phyloP scores from a whole-genome alignment of 2,113 vertebrate species.

The Mixornis gularis region DNA sequence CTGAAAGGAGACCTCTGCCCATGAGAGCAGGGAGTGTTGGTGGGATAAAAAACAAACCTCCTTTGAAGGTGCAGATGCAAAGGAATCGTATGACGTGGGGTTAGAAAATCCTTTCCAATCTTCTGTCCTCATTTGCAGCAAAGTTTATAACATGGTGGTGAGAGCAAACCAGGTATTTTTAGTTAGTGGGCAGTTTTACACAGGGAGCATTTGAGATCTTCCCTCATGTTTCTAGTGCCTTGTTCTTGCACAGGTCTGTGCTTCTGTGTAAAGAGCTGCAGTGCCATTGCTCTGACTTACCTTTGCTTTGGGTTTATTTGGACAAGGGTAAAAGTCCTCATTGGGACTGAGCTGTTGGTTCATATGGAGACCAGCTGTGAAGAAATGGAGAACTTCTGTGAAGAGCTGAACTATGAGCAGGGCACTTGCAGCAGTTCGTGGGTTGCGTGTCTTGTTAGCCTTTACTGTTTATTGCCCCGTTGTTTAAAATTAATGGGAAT shows the following conservation, averaged over 20 bases:
- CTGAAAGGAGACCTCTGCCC: not conserved
- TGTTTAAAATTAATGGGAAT: constrained; percentile 29
- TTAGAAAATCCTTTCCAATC: not conserved
- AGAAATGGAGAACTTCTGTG: not conserved
- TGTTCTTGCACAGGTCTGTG: not conserved
- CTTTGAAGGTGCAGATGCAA: not conserved
- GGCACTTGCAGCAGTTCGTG: not conserved
- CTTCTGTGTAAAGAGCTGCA: not conserved
- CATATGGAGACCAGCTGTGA: constrained; percentile 30
- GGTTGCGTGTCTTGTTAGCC: not conserved
- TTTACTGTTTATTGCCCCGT: not conserved
- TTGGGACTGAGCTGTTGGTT: not conserved
- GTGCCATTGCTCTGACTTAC: not conserved
- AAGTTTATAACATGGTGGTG: not conserved
- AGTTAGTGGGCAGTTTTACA: not conserved
- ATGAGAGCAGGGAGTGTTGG: not conserved
- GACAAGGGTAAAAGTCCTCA: not conserved
- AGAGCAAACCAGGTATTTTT: not conserved
- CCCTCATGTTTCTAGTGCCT: not conserved
- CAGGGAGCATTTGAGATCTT: not conserved
- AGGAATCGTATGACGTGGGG: not conserved
- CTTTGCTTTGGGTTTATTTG: not conserved
- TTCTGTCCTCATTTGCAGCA: not conserved
- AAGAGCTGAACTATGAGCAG: not conserved
- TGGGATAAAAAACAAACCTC: not conserved